Percentiles rank a stretch among this genome's conserved stretches.
Evolutionary conservation across 2,888 invertebrate species (phyloP).

Genomic region (Acleris sparsana): DNA sequence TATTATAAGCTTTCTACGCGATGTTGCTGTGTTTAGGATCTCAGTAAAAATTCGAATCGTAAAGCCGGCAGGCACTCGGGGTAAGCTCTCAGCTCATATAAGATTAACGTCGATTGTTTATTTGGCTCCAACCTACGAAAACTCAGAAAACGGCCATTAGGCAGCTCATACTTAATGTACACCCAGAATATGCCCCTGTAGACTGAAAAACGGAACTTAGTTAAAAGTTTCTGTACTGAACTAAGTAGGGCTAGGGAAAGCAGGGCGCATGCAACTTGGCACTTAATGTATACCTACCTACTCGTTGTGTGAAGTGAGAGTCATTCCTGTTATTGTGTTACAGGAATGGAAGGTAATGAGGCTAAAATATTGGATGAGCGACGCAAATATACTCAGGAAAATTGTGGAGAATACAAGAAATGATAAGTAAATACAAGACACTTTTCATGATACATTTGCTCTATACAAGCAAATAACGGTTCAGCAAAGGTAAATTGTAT

Average conservation of each 20-base stretch:
- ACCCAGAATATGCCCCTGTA: neutral
- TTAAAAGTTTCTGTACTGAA: neutral
- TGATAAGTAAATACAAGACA: neutral
- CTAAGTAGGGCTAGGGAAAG: slow-evolving; percentile 5
- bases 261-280: slow-evolving; percentile 17
- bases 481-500: no score
- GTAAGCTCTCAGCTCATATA: slow-evolving; percentile 40
- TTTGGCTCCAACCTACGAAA: slow-evolving; percentile 29
- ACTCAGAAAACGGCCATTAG: slow-evolving; percentile 21
- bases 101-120: slow-evolving; percentile 44
- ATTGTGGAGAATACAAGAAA: neutral
- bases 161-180: slow-evolving; percentile 29
- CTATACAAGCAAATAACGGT: no score
- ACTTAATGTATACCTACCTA: neutral
- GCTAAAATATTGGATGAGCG: slow-evolving; percentile 20
- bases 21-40: slow-evolving; percentile 5
- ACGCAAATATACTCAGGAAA: neutral
- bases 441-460: no score
- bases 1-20: slow-evolving; percentile 2
- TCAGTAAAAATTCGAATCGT: slow-evolving; percentile 13
- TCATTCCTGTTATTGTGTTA: slow-evolving; percentile 23
- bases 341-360: slow-evolving; percentile 16
- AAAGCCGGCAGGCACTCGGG: slow-evolving; percentile 6
- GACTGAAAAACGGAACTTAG: neutral
- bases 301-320: slow-evolving; percentile 4